Conservation (phyloP, 2,113 vertebrate species). For the Prunella fulvescens region DNA sequence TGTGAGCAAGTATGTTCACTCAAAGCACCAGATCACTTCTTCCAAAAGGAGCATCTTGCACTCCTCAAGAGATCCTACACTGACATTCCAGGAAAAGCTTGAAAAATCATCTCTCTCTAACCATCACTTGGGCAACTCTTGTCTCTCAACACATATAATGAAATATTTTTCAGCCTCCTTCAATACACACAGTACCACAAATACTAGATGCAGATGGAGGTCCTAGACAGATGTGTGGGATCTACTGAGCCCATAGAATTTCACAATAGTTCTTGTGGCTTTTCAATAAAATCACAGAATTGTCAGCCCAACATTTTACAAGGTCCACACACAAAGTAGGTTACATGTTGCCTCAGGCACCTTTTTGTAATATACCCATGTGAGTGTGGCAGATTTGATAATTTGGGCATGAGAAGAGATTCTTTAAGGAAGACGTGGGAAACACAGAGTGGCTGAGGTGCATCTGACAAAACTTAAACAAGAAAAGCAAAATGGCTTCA, state of each 20-base stretch:
- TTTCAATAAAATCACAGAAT: neutral
- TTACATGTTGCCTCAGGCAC: neutral
- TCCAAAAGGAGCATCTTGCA: neutral
- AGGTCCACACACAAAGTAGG: neutral
- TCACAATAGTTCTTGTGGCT: neutral
- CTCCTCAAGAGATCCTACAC: neutral
- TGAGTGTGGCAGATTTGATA: neutral
- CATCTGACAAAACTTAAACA: neutral
- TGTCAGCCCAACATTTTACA: neutral
- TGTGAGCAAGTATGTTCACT: neutral
- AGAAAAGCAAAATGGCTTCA: neutral
- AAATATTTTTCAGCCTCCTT: neutral
- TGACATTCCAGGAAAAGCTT: neutral
- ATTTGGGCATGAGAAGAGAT: neutral
- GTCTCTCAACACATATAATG: neutral
- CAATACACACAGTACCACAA: neutral
- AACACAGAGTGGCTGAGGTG: neutral
- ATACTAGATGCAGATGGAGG: neutral
- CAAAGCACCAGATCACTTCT: neutral
- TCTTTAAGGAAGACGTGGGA: neutral
- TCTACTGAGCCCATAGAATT: neutral
- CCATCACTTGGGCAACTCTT: neutral
- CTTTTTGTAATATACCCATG: neutral
- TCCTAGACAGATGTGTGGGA: neutral
- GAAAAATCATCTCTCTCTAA: neutral